A percentile compares a stretch with the other conserved stretches of the same genome.
Evolutionary conservation across 1,140 invertebrate species (phyloP).

Genomic region (Pseudomyrmex flavicornis): DNA sequence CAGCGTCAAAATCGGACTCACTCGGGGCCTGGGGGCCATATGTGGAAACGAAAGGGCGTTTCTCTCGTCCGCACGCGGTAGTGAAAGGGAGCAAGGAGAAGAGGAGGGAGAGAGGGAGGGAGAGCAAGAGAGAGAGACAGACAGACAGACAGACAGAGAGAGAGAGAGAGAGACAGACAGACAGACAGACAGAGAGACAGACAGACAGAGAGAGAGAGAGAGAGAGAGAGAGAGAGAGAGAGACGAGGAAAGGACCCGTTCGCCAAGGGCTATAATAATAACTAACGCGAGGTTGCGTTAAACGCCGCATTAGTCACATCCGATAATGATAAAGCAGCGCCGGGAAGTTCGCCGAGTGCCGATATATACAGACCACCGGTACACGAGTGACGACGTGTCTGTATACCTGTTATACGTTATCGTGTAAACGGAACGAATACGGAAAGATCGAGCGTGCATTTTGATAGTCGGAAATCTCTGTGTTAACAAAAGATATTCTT

Average conservation of each 20-base stretch:
- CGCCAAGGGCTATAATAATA: slow-evolving; percentile 81
- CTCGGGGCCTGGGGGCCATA: slow-evolving; percentile 48
- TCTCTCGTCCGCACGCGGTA: slow-evolving; percentile 51
- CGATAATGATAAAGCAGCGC: slow-evolving; percentile 80
- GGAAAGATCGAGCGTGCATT: slow-evolving; percentile 24
- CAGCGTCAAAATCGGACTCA: slow-evolving; percentile 54
- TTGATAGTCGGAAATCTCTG: background rate
- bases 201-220: background rate
- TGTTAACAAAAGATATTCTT: background rate
- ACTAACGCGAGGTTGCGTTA: slow-evolving; percentile 81
- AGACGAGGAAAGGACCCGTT: slow-evolving; percentile 62
- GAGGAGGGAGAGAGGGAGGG: background rate
- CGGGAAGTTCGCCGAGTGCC: slow-evolving; percentile 73
- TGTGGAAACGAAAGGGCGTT: slow-evolving; percentile 69
- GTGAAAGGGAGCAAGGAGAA: slow-evolving; percentile 22
- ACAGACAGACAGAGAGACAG: too few species aligned
- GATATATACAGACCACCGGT: slow-evolving; percentile 71
- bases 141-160: too few species aligned
- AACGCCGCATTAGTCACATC: slow-evolving; percentile 81
- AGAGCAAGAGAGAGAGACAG: slow-evolving; percentile 23
- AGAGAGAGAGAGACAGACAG: too few species aligned
- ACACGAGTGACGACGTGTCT: slow-evolving; percentile 55
- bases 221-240: slow-evolving; percentile 11
- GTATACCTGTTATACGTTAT: slow-evolving; percentile 42
- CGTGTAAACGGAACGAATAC: slow-evolving; percentile 45